A percentile compares a stretch with the other conserved stretches of the same genome.
Conservation (phyloP, 1,140 invertebrate genomes). For the Scaptomyza pallida region DNA sequence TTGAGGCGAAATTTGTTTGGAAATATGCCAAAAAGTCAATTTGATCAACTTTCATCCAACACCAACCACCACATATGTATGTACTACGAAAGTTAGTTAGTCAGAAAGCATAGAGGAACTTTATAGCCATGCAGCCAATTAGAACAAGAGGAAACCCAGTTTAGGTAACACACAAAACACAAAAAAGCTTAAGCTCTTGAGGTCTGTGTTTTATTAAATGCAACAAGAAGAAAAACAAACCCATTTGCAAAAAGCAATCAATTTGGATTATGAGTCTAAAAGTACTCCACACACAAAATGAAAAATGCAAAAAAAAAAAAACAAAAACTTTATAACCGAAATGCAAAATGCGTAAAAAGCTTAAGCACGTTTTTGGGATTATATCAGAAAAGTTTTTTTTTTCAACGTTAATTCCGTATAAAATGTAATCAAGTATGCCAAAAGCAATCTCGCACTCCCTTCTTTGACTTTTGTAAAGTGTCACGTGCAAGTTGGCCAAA, state of each 20-base stretch:
- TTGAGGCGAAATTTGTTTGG: background rate
- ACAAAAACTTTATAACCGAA: background rate
- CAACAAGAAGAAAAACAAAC: background rate
- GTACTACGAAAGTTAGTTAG: too few relatives aligned
- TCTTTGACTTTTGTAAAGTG: background rate
- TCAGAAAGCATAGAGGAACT: too few relatives aligned
- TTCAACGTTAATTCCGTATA: background rate
- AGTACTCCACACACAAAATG: background rate
- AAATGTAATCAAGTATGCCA: background rate
- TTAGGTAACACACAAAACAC: too few relatives aligned
- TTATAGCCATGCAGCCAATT: background rate
- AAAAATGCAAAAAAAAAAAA: background rate
- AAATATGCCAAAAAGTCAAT: background rate
- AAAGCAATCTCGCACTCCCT: background rate
- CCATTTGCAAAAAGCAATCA: background rate
- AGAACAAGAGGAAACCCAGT: background rate
- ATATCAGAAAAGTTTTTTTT: background rate
- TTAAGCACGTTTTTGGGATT: slow-evolving; percentile 14
- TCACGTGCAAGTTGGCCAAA: background rate
- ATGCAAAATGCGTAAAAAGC: slow-evolving; percentile 1
- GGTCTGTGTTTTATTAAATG: background rate
- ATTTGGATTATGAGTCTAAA: slow-evolving; percentile 4
- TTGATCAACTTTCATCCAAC: background rate
- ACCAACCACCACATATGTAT: background rate
- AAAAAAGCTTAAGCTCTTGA: too few relatives aligned